phyloP scores from a whole-genome alignment of 2,797 vertebrate genomes.

The Enteromius argenteus region DNA sequence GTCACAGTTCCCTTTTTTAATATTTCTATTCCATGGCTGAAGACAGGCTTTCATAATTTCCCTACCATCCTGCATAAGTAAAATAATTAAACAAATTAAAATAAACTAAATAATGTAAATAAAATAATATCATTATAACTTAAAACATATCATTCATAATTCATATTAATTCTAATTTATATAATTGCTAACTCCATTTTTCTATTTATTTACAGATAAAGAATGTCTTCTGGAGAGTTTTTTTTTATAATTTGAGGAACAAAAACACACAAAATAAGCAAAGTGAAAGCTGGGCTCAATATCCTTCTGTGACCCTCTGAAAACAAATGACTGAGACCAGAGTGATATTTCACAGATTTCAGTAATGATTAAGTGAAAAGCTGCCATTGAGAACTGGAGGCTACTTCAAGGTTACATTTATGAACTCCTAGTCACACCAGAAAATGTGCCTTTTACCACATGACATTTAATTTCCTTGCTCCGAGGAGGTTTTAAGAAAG shows the following conservation, averaged over 20 bases:
- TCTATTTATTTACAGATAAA: constrained; percentile 71
- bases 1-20: background rate
- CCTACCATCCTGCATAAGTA: background rate
- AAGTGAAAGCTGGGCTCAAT: background rate
- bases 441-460: constrained; percentile 18
- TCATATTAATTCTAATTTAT: background rate
- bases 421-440: constrained; percentile 21
- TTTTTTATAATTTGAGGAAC: constrained; percentile 71
- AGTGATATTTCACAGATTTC: background rate
- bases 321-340: background rate
- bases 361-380: constrained; percentile 24
- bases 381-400: constrained; percentile 13
- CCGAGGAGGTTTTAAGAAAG: background rate
- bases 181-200: background rate
- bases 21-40: background rate
- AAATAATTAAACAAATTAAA: background rate
- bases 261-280: constrained; percentile 71
- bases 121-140: background rate
- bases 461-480: constrained; percentile 24
- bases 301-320: background rate
- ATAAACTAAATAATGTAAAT: background rate
- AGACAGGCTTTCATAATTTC: background rate
- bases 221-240: constrained; percentile 69
- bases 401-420: constrained; percentile 1
- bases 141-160: background rate